Evolutionary conservation across 2,797 vertebrate species (phyloP).

Genomic region (Anas acuta): DNA sequence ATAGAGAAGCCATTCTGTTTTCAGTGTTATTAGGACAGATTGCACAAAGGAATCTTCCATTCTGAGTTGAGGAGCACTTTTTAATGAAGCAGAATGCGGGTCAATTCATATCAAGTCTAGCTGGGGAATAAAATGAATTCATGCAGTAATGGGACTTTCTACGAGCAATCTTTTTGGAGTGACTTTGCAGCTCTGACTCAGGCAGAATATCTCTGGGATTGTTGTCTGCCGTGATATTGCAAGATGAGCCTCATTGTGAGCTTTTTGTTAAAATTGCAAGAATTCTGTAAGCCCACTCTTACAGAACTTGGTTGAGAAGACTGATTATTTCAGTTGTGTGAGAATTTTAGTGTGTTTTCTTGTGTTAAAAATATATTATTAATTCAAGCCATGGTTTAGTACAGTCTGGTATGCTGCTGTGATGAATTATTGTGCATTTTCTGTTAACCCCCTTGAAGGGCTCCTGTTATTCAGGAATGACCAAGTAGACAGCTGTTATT

Average conservation of each 20-base stretch:
- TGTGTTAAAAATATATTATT: neutral
- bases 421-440: neutral
- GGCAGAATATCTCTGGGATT: neutral
- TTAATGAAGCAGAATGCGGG: neutral
- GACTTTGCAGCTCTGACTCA: neutral
- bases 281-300: neutral
- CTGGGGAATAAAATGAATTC: neutral
- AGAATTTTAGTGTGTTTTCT: neutral
- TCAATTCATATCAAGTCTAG: neutral
- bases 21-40: neutral
- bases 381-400: neutral
- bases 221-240: neutral
- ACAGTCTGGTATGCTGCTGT: neutral
- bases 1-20: neutral
- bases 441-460: neutral
- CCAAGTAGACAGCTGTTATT: neutral
- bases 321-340: neutral
- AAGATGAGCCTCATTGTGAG: neutral
- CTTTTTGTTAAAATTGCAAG: neutral
- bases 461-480: neutral
- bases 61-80: neutral
- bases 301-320: neutral
- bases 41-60: constrained; percentile 15
- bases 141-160: neutral
- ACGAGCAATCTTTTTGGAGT: neutral